Evolutionary conservation across 2,797 vertebrate genomes (phyloP), one percentile per base, ranked within the genome.

Genomic region (Karalla daura): DNA sequence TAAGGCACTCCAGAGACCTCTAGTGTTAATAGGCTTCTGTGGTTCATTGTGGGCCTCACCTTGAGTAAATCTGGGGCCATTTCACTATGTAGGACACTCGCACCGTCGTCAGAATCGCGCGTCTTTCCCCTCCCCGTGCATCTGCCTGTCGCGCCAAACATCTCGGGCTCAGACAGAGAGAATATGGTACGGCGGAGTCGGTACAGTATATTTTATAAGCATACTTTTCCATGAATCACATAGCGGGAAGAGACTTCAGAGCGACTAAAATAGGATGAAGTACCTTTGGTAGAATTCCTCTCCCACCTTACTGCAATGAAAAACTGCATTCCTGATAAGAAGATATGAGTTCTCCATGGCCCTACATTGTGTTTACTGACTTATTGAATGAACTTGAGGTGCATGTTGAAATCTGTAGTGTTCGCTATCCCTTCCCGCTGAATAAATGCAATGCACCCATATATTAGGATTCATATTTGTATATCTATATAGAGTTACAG

Each of bases 391-490:
- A 91, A 91, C 88, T 92, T 90, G 86, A 85, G 86, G 83, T 88
- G 78, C 59, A 77, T 74, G 78, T 72, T 80, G 79, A 73, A 83
- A 85, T 59, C 50, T 59, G 76, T 58, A 63, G 78, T 79, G 78
- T 85, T 81, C 81, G 73, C 81, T 78, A 61, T 76, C 68, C 70
- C 35, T 72, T 77, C 78, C 76, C 64, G 63, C 71, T 83, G 85
- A 74, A 88, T 81, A 78, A 87, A 92, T 84, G 76, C 80, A 86
- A 74, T 67, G 81, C 78, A 72, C 76, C 84, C 84, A 74, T 86
- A 86, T 89, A 86, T 92, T 83, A 87, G 80, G 73, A 89, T 92
- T 90, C 77, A 90, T 91, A 87, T 93, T 91, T 93, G 90, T 92
- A 85, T 91, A 86, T 93, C 87, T 88, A 85, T 90, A 87, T 84